Percentiles rank a stretch among this genome's conserved stretches.
These are phyloP conservation scores for Leptinotarsa juncta DNA, from an alignment of 2,888 invertebrate genomes.

Conservation along the genomic window DNA sequence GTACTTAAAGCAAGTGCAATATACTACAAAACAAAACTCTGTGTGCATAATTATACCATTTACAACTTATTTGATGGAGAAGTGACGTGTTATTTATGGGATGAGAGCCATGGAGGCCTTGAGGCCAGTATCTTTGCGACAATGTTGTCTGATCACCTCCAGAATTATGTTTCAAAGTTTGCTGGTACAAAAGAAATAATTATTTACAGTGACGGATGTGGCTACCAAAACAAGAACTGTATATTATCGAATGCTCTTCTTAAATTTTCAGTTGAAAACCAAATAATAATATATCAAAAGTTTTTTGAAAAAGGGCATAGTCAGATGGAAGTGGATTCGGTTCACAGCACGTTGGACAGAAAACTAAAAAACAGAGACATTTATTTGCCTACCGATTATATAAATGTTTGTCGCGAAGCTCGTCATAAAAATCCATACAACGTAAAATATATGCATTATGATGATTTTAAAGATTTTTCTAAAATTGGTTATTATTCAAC, in stretches of 20 bases:
- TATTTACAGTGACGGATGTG: slow-evolving; percentile 25
- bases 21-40: slow-evolving; percentile 52
- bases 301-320: slow-evolving; percentile 16
- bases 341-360: slow-evolving; percentile 11
- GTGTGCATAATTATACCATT: slow-evolving; percentile 51
- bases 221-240: slow-evolving; percentile 13
- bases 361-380: slow-evolving; percentile 2
- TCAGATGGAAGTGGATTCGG: slow-evolving; percentile 23
- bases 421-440: slow-evolving; percentile 12
- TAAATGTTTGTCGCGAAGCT: not conserved
- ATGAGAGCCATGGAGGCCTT: slow-evolving; percentile 40
- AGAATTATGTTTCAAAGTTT: slow-evolving; percentile 3
- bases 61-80: slow-evolving; percentile 44
- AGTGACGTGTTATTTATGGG: slow-evolving; percentile 47
- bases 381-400: slow-evolving; percentile 18
- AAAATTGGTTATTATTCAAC: slow-evolving; percentile 7
- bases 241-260: slow-evolving; percentile 21
- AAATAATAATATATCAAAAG: slow-evolving; percentile 17
- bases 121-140: slow-evolving; percentile 25
- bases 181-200: slow-evolving; percentile 14
- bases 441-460: slow-evolving; percentile 22
- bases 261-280: slow-evolving; percentile 1
- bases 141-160: slow-evolving; percentile 12
- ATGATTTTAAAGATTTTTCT: slow-evolving; percentile 5
- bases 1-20: slow-evolving; percentile 31